Conservation (phyloP, 2,888 invertebrate species). For the Yponomeuta sedellus region DNA sequence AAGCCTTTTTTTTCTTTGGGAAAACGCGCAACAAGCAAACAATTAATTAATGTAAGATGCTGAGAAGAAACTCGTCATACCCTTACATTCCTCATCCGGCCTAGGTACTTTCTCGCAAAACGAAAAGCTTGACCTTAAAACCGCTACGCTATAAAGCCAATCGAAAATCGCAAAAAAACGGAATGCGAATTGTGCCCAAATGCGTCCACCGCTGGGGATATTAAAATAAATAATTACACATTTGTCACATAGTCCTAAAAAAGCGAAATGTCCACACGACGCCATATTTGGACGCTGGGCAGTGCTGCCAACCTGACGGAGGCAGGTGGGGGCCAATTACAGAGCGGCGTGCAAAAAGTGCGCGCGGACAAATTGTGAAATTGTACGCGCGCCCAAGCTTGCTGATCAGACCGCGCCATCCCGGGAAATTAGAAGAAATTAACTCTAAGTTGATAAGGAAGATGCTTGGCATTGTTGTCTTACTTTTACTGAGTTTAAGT, state of each 20-base stretch:
- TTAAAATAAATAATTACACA: slow-evolving; percentile 77
- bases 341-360: slow-evolving; percentile 58
- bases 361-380: slow-evolving; percentile 72
- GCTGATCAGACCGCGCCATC: neutral
- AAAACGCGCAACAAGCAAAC: too few species aligned
- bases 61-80: slow-evolving; percentile 5
- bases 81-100: too few species aligned
- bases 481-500: too few species aligned
- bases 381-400: slow-evolving; percentile 43
- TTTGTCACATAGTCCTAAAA: slow-evolving; percentile 72
- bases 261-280: slow-evolving; percentile 57
- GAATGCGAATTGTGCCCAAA: slow-evolving; percentile 72
- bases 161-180: slow-evolving; percentile 48
- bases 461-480: too few species aligned
- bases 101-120: too few species aligned
- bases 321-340: slow-evolving; percentile 72
- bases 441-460: too few species aligned
- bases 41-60: neutral
- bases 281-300: slow-evolving; percentile 58
- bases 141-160: slow-evolving; percentile 28
- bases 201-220: slow-evolving; percentile 47
- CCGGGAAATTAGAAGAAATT: neutral
- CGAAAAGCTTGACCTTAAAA: slow-evolving; percentile 2
- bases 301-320: slow-evolving; percentile 39
- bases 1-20: too few species aligned